Conservation (phyloP, 1,140 invertebrate species). For the Pemphigus obesinymphae region DNA sequence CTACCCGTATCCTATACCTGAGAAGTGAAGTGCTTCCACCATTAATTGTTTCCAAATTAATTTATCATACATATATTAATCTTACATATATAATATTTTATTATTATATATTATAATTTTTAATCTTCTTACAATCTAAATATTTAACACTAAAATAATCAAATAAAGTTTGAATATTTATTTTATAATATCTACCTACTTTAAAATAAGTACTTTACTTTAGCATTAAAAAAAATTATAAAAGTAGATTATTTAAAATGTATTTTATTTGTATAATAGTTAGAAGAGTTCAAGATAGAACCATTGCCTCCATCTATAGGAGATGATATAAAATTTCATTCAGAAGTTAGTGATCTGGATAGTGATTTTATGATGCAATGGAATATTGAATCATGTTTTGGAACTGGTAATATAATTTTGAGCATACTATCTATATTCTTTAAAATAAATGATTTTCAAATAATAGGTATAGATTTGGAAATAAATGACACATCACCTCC, state of each 20-base stretch:
- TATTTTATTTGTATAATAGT: background rate
- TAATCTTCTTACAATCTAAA: too few species aligned
- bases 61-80: too few species aligned
- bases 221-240: too few species aligned
- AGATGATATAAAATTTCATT: conserved; percentile 14
- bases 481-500: conserved; percentile 11
- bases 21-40: too few species aligned
- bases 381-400: conserved; percentile 29
- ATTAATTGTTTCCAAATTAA: too few species aligned
- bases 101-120: too few species aligned
- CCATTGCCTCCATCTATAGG: background rate
- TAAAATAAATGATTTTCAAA: background rate
- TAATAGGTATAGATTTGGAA: conserved; percentile 12
- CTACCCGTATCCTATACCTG: too few species aligned
- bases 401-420: conserved; percentile 7
- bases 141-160: too few species aligned
- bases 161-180: too few species aligned
- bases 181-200: too few species aligned
- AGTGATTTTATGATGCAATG: conserved; percentile 19
- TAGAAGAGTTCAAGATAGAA: conserved; percentile 23
- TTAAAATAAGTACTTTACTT: too few species aligned
- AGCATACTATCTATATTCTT: background rate
- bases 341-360: background rate
- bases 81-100: too few species aligned
- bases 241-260: background rate